phyloP scores from a whole-genome alignment of 2,797 vertebrate genomes.

The Martes flavigula region DNA sequence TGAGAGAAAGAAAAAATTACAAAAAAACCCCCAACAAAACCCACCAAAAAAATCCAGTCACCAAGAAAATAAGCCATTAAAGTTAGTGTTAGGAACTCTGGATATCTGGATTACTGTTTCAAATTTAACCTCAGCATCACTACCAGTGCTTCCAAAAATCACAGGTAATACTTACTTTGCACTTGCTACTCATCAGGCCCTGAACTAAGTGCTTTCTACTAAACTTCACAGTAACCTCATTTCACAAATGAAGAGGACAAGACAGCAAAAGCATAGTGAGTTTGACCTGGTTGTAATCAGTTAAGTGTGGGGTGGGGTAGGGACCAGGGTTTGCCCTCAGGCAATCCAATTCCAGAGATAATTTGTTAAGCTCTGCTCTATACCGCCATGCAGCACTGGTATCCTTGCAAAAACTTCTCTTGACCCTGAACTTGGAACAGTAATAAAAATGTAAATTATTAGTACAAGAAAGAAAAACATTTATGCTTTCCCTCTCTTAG shows the following conservation, averaged over 20 bases:
- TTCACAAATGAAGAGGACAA: background rate
- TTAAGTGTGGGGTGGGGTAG: background rate
- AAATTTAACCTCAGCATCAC: background rate
- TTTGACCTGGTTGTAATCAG: background rate
- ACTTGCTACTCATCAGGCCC: background rate
- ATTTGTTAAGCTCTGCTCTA: background rate
- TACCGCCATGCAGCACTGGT: background rate
- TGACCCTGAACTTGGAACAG: background rate
- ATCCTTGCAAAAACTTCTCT: background rate
- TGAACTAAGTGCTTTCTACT: background rate
- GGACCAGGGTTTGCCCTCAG: background rate
- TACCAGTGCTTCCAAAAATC: background rate
- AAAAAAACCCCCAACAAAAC: background rate
- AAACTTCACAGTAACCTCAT: background rate
- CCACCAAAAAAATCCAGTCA: background rate
- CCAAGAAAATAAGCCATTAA: background rate
- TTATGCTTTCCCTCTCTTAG: background rate
- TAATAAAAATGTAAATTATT: background rate
- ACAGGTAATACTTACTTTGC: background rate
- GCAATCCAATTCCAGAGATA: background rate
- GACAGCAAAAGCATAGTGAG: background rate
- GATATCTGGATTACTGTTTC: background rate
- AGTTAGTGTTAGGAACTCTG: background rate
- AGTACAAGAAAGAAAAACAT: background rate
- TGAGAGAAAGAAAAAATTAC: background rate